Evolutionary conservation across 2,888 invertebrate species (phyloP), one percentile per base, ranked within the genome.

Genomic region (Cordilura impudica): DNA sequence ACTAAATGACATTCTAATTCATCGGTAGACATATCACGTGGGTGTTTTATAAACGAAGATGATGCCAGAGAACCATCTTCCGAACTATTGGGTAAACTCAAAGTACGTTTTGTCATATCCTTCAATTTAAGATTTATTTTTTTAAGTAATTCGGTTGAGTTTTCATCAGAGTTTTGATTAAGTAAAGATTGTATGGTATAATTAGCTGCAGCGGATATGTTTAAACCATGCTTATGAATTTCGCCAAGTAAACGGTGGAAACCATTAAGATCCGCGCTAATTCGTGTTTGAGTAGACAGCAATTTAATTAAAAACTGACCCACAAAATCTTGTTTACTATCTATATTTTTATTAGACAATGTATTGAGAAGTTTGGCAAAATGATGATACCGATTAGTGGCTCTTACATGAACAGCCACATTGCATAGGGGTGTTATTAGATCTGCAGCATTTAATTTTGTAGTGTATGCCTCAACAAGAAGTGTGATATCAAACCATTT

Each of bases 1-100:
- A 90, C 87, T 0, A 94, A 88, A 85, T 94, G 94, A 1, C 92
- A 91, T 81, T 93, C 92, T 1, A 95, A 87, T 58, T 93, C 91
- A 19, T 92, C 91, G 4, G 92, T 86, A 76, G 90, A 91, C 95
- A 95, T 94, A 69, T 93, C 90, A 84, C 91, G 91, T 3, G 92
- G 92, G 86, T 92, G 92, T 19, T 89, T 89, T 51, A 92, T 90
- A 53, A 91, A 90, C 0, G 85, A 74, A 8, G 78, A 83, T n/a
- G 69, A 43, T 14, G 61, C 43, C 19, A 14, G n/a, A 7, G 63
- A 43, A 29, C 31, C 26, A 23, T 89, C 81, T 47, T 70, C 63
- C 7, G 26, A 21, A 31, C 19, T 47, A 43, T 70, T 61, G 1
- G 84, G 78, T 53, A 88, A 74, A 26, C 67, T 65, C 0, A 92